These are phyloP conservation scores for Thymelicus acteon DNA, from an alignment of 2,888 invertebrate genomes.

Conservation along the genomic window DNA sequence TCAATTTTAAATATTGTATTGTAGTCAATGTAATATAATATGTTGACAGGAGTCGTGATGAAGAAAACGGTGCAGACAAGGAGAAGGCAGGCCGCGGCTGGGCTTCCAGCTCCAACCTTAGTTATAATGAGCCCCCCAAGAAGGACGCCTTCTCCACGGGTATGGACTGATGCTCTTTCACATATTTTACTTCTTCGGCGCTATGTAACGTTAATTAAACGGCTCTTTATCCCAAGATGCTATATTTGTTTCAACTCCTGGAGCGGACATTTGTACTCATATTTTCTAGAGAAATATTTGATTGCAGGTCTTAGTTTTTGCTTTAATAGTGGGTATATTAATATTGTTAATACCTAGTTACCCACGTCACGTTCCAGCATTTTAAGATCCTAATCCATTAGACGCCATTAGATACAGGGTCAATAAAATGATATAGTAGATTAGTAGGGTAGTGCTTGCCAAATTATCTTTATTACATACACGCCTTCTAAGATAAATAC, in stretches of 20 bases:
- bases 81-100: constrained; percentile 87
- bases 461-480: constrained; percentile 26
- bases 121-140: constrained; percentile 69
- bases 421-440: constrained; percentile 29
- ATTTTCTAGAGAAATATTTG: no score
- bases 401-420: constrained; percentile 33
- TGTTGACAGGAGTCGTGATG: constrained; percentile 75
- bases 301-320: no score
- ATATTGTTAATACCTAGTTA: no score
- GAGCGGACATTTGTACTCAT: no score
- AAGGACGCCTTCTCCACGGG: constrained; percentile 79
- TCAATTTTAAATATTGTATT: no score
- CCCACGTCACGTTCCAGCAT: no score
- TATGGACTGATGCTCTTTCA: constrained; percentile 39
- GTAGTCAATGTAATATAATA: not conserved
- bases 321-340: no score
- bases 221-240: no score
- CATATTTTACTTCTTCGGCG: no score
- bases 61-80: constrained; percentile 72
- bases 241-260: no score
- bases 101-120: constrained; percentile 91
- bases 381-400: constrained; percentile 14
- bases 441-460: constrained; percentile 25
- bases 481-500: constrained; percentile 9
- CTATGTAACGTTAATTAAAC: no score